Base-by-base conservation (phyloP, 2,797 vertebrate species). In the Centroberyx gerrardi region DNA sequence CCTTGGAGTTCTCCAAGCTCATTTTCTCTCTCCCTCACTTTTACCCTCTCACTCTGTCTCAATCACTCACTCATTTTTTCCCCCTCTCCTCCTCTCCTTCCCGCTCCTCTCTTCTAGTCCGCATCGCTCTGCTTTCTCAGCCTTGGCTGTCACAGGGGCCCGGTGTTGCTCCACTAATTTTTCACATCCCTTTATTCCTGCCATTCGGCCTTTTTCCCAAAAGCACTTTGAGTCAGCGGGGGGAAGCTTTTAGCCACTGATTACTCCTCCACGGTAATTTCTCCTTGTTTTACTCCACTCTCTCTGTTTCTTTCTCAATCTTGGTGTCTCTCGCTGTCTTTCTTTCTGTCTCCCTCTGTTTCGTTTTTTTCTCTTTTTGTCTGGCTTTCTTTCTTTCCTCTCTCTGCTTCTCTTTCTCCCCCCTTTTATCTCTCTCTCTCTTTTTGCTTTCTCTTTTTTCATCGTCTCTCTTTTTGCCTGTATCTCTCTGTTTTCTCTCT, bases 201-300 rank as follows among this genome's bases (percentile, higher is more conserved):
- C 84, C 83, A 82, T 87, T 87, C 75, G 40, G 74, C 86, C 79
- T 83, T 84, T 22, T 90, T 88, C 88, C 84, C 85, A 89, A 91
- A 93, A 93, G 91, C 93, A 94, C 91, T 93, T 92, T 82, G 78
- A 90, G 85, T 82, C 93, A 92, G 88, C 89, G 72, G 92, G 92
- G 90, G 87, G 85, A 92, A 83, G 93, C 93, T 93, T 93, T 94
- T 93, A 94, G 91, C 77, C 86, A 66, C 85, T 92, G 88, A 94
- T 93, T 92, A 90, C 92, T 88, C 82, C 86, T 85, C 74, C 86
- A 84, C 66, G 40, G 86, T 92, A 88, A 92, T 93, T 88, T 92
- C 82, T 87, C 75, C 87, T 88, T 87, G 86, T 93, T 91, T 92
- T 83, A 79, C 64, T 78, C 58, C 54, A 78, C 74, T 68, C 49